Base-by-base conservation (phyloP, 2,113 vertebrate species). In the Thinocorus orbignyianus region DNA sequence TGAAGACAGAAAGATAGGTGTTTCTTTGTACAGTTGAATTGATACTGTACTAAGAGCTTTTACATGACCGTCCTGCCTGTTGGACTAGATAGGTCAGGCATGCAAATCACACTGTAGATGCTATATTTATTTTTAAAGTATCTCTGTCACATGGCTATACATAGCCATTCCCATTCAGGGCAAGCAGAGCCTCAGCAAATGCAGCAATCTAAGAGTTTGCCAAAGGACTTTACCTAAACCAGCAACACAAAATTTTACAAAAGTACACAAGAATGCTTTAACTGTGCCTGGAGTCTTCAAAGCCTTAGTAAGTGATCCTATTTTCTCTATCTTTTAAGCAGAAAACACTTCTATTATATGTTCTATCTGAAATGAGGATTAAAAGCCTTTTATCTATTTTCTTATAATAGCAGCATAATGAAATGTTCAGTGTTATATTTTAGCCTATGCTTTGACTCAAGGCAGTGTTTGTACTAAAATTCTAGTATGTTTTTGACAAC, bases 111-210 rank as follows among this genome's bases (percentile, higher is more conserved):
- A 31, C 74, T 92, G 84, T 24, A 78, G 92, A 62, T 91, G 81
- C 98, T 98, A 98, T 96, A 98, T 98, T 98, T 98, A 98, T 82
- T 69, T 95, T 78, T 86, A 37, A 92, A 95, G 84, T 94, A 42
- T 62, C 89, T 91, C 90, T 79, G 77, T 88, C 86, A 73, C 87
- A 68, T 79, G 85, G 64, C 94, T 98, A 93, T 97, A 95, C 95
- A 97, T 96, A 97, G 95, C 86, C 72, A 80, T 88, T 91, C 87
- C 86, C 65, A 69, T 78, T 62, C 81, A 85, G 89, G 95, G 26
- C 92, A 57, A 91, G 93, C 86, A 90, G 90, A 88, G 90, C 92
- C 79, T 92, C 92, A 55, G 65, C 85, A 81, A 92, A 88, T 33
- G 88, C 90, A 80, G 28, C 69, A 74, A 84, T 93, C 94, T 96